Conservation (phyloP, 92 coral and sea anemone genomes). For the Siderastrea radians region DNA sequence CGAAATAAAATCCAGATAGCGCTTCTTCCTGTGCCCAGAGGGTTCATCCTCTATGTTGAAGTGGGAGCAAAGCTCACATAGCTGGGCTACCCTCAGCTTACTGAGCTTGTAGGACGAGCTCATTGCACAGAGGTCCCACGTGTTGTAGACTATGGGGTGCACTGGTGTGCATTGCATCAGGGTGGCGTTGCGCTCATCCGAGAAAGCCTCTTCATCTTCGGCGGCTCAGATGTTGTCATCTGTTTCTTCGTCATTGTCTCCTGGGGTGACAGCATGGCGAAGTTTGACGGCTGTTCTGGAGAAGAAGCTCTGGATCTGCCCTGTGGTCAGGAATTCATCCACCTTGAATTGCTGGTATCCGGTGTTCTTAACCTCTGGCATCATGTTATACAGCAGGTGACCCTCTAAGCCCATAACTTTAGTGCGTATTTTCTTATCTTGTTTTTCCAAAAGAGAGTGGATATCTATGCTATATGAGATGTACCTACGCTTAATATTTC, state of each 20-base stretch:
- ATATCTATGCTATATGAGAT: too few species aligned
- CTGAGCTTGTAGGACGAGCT: slow-evolving; percentile 27
- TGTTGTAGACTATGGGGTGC: slow-evolving; percentile 41
- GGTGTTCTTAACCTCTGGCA: too few species aligned
- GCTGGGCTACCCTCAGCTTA: slow-evolving; percentile 34
- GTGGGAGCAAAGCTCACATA: slow-evolving; percentile 22
- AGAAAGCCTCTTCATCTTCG: slow-evolving; percentile 44
- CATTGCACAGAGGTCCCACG: slow-evolving; percentile 43
- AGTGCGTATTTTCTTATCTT: too few species aligned
- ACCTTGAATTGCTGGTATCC: neutral
- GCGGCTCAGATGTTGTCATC: slow-evolving; percentile 15
- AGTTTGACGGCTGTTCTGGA: slow-evolving; percentile 32
- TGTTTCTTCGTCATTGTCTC: slow-evolving; percentile 16
- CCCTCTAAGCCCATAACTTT: too few species aligned
- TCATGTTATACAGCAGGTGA: too few species aligned
- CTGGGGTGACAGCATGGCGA: slow-evolving; percentile 20
- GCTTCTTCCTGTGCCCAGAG: slow-evolving; percentile 39
- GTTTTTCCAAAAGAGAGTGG: too few species aligned
- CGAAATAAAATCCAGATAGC: slow-evolving; percentile 17
- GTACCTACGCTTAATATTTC: too few species aligned
- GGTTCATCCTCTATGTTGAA: slow-evolving; percentile 29
- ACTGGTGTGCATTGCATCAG: slow-evolving; percentile 29
- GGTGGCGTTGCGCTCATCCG: slow-evolving; percentile 3
- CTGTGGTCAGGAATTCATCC: slow-evolving; percentile 40
- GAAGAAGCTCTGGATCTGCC: too few species aligned